phyloP scores from a whole-genome alignment of 2,113 vertebrate species.

The Hippocampus zosterae region DNA sequence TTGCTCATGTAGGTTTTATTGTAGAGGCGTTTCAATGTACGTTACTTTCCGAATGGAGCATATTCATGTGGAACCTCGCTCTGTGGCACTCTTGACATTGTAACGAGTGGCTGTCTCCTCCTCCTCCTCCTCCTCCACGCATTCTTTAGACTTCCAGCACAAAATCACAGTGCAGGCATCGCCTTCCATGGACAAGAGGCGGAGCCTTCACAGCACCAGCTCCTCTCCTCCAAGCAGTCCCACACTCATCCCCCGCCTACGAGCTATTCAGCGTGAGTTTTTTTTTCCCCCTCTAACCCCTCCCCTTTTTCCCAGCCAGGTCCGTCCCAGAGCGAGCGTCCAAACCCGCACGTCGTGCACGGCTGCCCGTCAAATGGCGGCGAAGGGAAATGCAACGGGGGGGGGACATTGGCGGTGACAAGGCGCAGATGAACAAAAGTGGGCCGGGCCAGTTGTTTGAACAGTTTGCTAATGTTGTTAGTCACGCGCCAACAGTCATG shows the following conservation, averaged over 20 bases:
- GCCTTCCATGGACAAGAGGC: constrained; percentile 87
- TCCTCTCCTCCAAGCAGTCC: constrained; percentile 91
- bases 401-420: constrained; percentile 19
- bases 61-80: neutral
- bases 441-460: constrained; percentile 52
- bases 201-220: constrained; percentile 84
- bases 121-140: neutral
- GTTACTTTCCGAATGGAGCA: neutral
- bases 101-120: neutral
- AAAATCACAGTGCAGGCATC: constrained; percentile 97
- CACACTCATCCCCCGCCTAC: constrained; percentile 86
- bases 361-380: constrained; percentile 1
- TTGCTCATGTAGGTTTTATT: too few relatives aligned
- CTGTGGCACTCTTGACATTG: neutral
- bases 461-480: constrained; percentile 58
- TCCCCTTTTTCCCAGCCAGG: neutral
- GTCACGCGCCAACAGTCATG: constrained; percentile 36
- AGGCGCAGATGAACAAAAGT: constrained; percentile 37
- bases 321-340: constrained; percentile 5
- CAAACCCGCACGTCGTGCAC: neutral
- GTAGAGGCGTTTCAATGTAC: too few relatives aligned
- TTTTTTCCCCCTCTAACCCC: too few relatives aligned
- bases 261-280: constrained; percentile 89
- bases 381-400: constrained; percentile 6
- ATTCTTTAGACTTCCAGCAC: constrained; percentile 87